Evolutionary conservation across 2,888 invertebrate genomes (phyloP).

Genomic region (Pammene aurita): DNA sequence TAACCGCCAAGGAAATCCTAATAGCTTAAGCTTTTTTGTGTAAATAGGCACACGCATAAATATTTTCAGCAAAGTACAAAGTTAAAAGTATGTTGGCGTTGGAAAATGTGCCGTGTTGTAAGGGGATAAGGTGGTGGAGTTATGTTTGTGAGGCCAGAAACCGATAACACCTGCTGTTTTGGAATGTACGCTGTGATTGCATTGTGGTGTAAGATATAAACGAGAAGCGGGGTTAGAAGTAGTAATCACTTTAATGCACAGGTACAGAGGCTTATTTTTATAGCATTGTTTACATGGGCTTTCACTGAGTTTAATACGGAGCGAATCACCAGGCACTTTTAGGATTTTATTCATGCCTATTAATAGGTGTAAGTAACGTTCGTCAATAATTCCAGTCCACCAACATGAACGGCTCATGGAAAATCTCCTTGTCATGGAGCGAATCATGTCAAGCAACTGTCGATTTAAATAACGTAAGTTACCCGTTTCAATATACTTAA

Average conservation of each 20-base stretch:
- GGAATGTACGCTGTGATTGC: slow-evolving; percentile 61
- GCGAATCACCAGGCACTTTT: no score
- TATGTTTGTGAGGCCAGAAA: slow-evolving; percentile 45
- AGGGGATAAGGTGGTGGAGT: slow-evolving; percentile 9
- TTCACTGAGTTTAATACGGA: no score
- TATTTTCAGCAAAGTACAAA: slow-evolving; percentile 23
- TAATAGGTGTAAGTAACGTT: no score
- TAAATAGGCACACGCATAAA: slow-evolving; percentile 8
- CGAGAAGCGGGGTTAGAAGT: not conserved
- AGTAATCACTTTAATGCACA: not conserved
- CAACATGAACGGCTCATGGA: no score
- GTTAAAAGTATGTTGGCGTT: not conserved
- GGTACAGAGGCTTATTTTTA: no score
- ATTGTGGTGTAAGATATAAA: slow-evolving; percentile 10
- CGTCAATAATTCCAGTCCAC: no score
- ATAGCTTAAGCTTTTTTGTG: not conserved
- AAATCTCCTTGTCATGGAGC: no score
- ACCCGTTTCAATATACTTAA: no score
- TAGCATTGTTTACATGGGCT: no score
- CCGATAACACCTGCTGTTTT: slow-evolving; percentile 65
- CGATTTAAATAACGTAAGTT: no score
- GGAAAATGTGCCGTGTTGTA: slow-evolving; percentile 5
- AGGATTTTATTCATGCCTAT: no score
- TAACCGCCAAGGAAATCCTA: not conserved
- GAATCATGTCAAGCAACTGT: no score